Evolutionary conservation across 2,113 vertebrate species (phyloP), one percentile per base, ranked within the genome.

Genomic region (Holacanthus passer): DNA sequence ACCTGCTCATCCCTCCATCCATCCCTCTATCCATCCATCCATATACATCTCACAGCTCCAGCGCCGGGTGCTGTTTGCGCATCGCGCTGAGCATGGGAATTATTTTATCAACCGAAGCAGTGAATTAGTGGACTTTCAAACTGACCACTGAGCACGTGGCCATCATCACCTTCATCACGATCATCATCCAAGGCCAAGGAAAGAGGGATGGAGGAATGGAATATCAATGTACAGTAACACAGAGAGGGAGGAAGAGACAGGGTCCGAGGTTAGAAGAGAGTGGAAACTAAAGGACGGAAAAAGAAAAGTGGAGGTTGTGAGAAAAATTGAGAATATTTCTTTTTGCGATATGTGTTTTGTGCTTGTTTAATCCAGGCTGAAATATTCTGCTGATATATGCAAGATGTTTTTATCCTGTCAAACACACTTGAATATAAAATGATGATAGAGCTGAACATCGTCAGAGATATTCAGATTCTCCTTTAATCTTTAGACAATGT

Each of bases 91-190:
- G 55, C 55, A 7, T n/a, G 4, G 45, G 73, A 73, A 22, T 80
- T 72, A 59, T 88, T 86, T 80, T 82, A 92, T 88, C 39, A 85
- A 92, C 69, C 69, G 16, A 20, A 59, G 43, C 41, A 58, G 62
- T 85, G 81, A 81, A 89, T 92, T 80, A 80, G 73, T 47, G 65
- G 69, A 52, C 64, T 53, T 79, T 55, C 65, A 84, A 82, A 87
- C 81, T 83, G 83, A 68, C 73, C 56, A 24, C 35, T 17, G 59
- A 58, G 68, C 79, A 79, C 52, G 58, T 56, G 72, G 43, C 22
- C 45, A 31, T 35, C 67, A 63, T 73, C 43, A 52, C 67, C 79
- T 24, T 32, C 31, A 27, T 65, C 74, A 73, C 41, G 5, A 73
- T 70, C n/a, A 37, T 73, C 83, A 84, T 88, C 68, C 47, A 50